Evolutionary conservation across 2,888 invertebrate species (phyloP), one percentile per base, ranked within the genome.

Genomic region (Brenthis ino): DNA sequence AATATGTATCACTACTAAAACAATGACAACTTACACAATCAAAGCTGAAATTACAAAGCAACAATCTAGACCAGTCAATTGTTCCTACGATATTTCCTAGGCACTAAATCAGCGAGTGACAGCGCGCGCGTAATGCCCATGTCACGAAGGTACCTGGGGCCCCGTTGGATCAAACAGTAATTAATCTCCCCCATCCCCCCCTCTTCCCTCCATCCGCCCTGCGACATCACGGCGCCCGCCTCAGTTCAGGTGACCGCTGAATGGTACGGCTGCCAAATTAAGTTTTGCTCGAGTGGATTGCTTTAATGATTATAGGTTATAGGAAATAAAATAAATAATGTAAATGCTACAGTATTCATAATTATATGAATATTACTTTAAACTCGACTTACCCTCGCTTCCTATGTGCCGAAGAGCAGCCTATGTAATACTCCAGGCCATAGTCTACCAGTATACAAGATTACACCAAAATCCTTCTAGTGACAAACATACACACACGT

Each of bases 81-180:
- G 69, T 57, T 13, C 37, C 60, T 33, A 48, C 69, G 57, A 69
- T 65, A 64, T 72, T 57, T 66, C 72, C 68, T 64, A 69, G 63
- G 69, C 72, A 71, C 64, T 88, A 87, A 87, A 86, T 87, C 86
- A 87, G 80, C 54, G 72, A 69, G 74, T 73, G 77, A 76, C 78
- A 74, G 72, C 76, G 60, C 69, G 74, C 80, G 65, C 73, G 74
- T 77, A 77, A 79, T 73, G 75, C 75, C 75, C 76, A 73, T 74
- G 77, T 76, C 76, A 75, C 71, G 70, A 43, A 74, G 74, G 84
- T 86, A 85, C 84, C 85, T 84, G 85, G 83, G 84, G 84, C 79
- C 82, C 84, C 79, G 84, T 80, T 79, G 82, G 83, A 86, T 86
- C 86, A 86, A 87, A 89, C 86, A 85, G 90, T 89, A 91, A 91